Base-by-base conservation (phyloP, 2,888 invertebrate species). In the Tanypteryx hageni region DNA sequence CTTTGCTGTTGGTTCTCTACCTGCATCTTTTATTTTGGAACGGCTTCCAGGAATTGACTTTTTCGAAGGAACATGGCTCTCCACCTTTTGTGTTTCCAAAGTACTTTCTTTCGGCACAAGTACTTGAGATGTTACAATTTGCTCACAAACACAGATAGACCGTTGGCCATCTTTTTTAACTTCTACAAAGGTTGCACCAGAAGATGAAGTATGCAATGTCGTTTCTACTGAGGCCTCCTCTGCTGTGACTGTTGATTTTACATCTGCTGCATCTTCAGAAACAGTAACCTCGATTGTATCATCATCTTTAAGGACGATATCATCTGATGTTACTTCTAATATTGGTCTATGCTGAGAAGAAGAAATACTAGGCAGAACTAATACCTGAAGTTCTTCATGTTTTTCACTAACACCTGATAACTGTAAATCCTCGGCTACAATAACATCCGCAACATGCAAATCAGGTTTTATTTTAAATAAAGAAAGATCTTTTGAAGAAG, bases 261-360 rank as follows among this genome's bases (percentile, higher is more conserved):
- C 44, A 44, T 68, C 9, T 44, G 89, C 31, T 68, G 31, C 56
- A 44, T 93, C 93, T 64, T 94, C 93, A 76, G 94, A 94, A n/a
- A 95, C 94, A 31, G 95, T 95, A 14, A 95, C 94, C 94, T 95
- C 94, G 56, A 95, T 93, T 4, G 95, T 93, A 93, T 95, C 95
- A 93, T 95, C 95, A 93, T 95, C 95, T 58, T 94, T 95, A 95
- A 95, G 95, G 18, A 94, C 94, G 84, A 95, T 95, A 93, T 95
- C 95, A 59, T 95, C 94, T 58, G 94, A 93, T 81, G 93, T 93
- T 76, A 94, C 93, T 92, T 94, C 94, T 59, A 93, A 94, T 92
- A 93, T 92, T 18, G 93, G 93, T 93, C 95, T 94, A 16, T 94
- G 94, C 7, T 68, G 61, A 64, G 61, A n/a, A 16, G 68, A 31